Percentiles rank a stretch among this genome's conserved stretches.
Conservation (phyloP, 2,113 vertebrate species). For the Grantiella picta region DNA sequence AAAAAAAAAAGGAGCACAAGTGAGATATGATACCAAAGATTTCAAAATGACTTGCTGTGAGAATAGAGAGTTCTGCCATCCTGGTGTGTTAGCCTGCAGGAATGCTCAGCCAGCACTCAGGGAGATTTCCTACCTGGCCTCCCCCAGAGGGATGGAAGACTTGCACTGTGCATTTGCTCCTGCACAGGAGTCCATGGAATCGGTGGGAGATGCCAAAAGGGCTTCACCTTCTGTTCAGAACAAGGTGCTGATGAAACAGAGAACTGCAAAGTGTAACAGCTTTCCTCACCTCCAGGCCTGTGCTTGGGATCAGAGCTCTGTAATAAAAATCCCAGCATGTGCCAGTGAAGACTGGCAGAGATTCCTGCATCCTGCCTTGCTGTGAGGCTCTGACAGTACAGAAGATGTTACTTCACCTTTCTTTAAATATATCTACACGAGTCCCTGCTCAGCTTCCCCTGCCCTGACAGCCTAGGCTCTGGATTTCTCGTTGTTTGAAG, state of each 20-base stretch:
- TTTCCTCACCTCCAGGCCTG: not conserved
- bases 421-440: fast-evolving
- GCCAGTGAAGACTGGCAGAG: not conserved
- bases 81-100: not conserved
- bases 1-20: not conserved
- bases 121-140: not conserved
- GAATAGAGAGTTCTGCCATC: not conserved
- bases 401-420: not conserved
- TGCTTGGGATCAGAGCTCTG: not conserved
- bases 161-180: fast-evolving
- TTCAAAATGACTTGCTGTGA: not conserved
- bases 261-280: not conserved
- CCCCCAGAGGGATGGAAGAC: not conserved
- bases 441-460: not conserved
- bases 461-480: not conserved
- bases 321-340: not conserved
- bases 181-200: fast-evolving
- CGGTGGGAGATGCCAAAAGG: not conserved
- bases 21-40: not conserved
- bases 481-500: not conserved
- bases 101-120: not conserved
- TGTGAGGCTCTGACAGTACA: fast-evolving
- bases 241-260: not conserved
- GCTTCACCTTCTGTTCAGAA: not conserved
- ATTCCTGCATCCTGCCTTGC: not conserved